Evolutionary conservation across 1,140 invertebrate genomes (phyloP).

Genomic region (Polypedilum pembai): DNA sequence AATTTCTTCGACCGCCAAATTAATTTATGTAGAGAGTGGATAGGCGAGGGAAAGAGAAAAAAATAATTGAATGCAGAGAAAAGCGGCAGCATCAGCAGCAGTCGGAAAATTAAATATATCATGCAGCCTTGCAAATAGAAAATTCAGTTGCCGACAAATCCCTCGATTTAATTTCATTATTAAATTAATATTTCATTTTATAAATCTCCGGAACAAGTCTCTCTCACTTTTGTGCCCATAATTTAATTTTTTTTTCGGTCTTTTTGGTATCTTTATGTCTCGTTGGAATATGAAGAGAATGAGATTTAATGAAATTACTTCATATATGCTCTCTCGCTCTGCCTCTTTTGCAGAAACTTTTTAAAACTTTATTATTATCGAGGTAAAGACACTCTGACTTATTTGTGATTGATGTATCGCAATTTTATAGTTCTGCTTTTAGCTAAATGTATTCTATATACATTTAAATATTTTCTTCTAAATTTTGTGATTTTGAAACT

Average conservation of each 20-base stretch:
- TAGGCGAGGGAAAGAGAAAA: not conserved
- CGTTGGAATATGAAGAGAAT: not conserved
- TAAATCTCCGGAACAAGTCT: slow-evolving; percentile 23
- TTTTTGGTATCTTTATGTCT: not conserved
- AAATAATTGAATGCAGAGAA: not conserved
- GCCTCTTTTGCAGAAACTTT: too few relatives aligned
- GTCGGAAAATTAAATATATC: not conserved
- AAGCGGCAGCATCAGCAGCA: not conserved
- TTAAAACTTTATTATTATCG: too few relatives aligned
- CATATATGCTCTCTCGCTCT: not conserved
- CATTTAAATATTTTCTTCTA: too few relatives aligned
- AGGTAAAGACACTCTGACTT: too few relatives aligned
- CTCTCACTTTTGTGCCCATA: not conserved
- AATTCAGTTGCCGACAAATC: slow-evolving; percentile 1
- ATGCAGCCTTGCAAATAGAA: not conserved
- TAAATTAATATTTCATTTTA: slow-evolving; percentile 28
- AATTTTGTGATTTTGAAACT: too few relatives aligned
- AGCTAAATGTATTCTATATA: too few relatives aligned
- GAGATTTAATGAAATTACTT: not conserved
- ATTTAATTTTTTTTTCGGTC: slow-evolving; percentile 18
- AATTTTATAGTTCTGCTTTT: too few relatives aligned
- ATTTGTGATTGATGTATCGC: too few relatives aligned
- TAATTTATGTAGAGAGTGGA: slow-evolving; percentile 1
- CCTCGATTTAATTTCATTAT: slow-evolving; percentile 20
- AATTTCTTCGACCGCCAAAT: slow-evolving; percentile 10